These are phyloP conservation scores for Romanogobio albipinnatus DNA, from an alignment of 2,113 vertebrate species.

Conservation along the genomic window DNA sequence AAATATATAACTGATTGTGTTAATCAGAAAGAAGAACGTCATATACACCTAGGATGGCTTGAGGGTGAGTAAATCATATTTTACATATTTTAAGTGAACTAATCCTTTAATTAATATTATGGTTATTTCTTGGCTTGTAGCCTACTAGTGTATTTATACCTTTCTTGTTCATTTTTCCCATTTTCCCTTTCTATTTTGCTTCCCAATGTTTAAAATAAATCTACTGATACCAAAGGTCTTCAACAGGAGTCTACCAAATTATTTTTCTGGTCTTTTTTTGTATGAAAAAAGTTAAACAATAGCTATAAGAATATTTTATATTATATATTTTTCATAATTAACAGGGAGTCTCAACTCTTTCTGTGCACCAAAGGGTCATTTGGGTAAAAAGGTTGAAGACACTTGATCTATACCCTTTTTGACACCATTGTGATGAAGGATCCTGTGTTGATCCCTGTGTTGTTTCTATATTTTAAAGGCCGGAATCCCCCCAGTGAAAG, in stretches of 20 bases:
- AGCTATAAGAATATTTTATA: no score
- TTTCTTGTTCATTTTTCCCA: neutral
- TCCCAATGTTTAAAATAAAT: neutral
- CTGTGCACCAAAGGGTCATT: neutral
- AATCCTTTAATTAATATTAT: neutral
- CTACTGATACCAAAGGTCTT: neutral
- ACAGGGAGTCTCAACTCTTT: neutral
- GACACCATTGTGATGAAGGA: neutral
- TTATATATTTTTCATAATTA: neutral
- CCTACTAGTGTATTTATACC: neutral
- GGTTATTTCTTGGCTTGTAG: neutral
- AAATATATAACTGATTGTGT: no score
- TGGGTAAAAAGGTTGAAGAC: neutral
- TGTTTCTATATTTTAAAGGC: slow-evolving; percentile 6
- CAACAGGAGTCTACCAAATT: neutral
- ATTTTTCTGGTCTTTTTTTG: no score
- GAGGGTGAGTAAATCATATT: no score
- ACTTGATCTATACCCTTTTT: slow-evolving; percentile 1
- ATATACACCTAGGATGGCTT: no score
- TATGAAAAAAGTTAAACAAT: neutral
- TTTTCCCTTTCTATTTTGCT: neutral
- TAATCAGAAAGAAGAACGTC: no score
- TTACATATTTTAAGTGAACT: no score
- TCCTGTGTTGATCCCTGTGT: neutral
- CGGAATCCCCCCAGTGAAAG: neutral